Base-by-base conservation (phyloP, 1,140 invertebrate species). In the Nymphalis io region DNA sequence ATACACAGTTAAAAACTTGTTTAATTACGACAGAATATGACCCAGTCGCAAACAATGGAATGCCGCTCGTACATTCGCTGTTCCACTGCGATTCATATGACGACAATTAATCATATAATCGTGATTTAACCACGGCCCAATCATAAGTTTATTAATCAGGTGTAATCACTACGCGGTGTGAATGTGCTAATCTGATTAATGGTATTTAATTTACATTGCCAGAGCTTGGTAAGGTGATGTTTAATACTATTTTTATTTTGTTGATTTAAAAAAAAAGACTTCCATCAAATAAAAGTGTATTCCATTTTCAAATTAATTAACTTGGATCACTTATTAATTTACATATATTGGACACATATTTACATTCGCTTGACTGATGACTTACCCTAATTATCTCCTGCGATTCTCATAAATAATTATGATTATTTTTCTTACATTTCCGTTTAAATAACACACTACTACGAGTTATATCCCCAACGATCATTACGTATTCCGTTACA, bases 111-210 rank as follows among this genome's bases (percentile, higher is more conserved):
- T 78, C 76, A 78, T 70, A 51, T 46, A 39, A 72, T 79, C 75
- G 73, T 76, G 79, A 80, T 79, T 75, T 75, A 57, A 55, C 55
- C 40, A 44, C 15, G 40, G 62, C n/a, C 51, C 60, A 66, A 66
- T 59, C 64, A 70, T 51, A 48, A 62, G 69, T 75, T 75, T 76
- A 89, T 89, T 85, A 87, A 87, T 89, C 84, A 85, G 79, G 68
- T 75, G 76, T 75, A 81, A 82, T 84, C 79, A 78, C 73, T 75
- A 73, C 72, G 63, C 51, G 71, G 78, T 65, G 81, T 76, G 78
- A 88, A 88, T 85, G 84, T 83, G 84, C 78, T 84, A 83, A 86
- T 80, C 76, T 88, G 85, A 88, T 88, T 85, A 88, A 87, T 87
- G 81, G 63, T 74, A 60, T 48, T 33, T 70, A 46, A 63, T 70